These are phyloP conservation scores for Acrobasis suavella DNA, from an alignment of 2,888 invertebrate genomes.

Conservation along the genomic window DNA sequence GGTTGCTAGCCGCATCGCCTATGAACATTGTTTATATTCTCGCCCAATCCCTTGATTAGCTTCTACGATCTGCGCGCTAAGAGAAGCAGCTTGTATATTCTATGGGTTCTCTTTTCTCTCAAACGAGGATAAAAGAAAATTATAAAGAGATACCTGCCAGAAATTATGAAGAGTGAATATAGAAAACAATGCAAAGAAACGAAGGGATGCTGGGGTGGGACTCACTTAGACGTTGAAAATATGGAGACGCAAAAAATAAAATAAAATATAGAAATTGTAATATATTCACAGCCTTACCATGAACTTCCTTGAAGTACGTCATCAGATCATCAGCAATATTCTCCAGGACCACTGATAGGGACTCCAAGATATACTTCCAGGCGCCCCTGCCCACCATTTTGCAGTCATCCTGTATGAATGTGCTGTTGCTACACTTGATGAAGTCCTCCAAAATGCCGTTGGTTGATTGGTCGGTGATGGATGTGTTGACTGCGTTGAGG, in stretches of 20 bases:
- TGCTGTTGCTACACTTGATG: conserved; percentile 43
- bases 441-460: conserved; percentile 55
- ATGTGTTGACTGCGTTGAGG: conserved; percentile 50
- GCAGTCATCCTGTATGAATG: conserved; percentile 45
- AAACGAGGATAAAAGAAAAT: no score
- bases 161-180: no score
- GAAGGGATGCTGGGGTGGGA: no score
- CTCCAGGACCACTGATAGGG: conserved; percentile 54
- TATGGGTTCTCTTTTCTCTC: no score
- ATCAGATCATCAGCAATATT: conserved; percentile 56
- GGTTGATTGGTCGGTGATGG: conserved; percentile 42
- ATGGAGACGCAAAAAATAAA: conserved; percentile 14
- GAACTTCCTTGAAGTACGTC: conserved; percentile 64
- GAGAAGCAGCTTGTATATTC: no score
- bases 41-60: no score
- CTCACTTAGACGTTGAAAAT: no score
- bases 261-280: not conserved
- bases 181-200: no score
- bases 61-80: no score
- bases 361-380: conserved; percentile 55
- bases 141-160: no score
- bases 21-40: no score
- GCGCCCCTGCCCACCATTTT: conserved; percentile 46
- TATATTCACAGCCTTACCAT: conserved; percentile 50
- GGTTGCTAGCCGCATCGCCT: no score